Conservation (phyloP, 1,140 invertebrate species). For the Tetramorium alpestre region DNA sequence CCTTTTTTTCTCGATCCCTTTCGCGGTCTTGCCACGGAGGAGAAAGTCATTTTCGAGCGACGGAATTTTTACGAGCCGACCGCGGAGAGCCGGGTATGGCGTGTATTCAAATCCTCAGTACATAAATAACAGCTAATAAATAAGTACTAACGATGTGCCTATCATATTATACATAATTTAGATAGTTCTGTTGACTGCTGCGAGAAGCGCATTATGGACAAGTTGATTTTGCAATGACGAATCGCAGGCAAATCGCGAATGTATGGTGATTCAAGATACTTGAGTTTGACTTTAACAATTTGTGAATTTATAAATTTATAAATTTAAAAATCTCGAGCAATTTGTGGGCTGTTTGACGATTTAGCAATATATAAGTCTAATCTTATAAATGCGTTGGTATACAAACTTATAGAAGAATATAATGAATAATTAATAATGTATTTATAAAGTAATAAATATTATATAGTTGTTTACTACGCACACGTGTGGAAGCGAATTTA, state of each 20-base stretch:
- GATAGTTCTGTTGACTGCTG: neutral
- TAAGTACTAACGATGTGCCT: conserved; percentile 29
- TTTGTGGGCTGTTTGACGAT: neutral
- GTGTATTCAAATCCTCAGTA: conserved; percentile 44
- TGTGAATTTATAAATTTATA: neutral
- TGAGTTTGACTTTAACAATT: neutral
- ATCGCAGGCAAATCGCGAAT: neutral
- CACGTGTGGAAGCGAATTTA: neutral
- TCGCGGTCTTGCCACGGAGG: conserved; percentile 24
- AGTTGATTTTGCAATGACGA: conserved; percentile 19
- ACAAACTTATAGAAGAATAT: neutral
- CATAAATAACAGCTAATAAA: conserved; percentile 55
- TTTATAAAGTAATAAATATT: neutral
- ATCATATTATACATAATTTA: conserved; percentile 31
- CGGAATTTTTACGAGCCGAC: conserved; percentile 52
- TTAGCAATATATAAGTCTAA: neutral
- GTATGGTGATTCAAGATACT: neutral
- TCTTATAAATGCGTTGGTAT: neutral
- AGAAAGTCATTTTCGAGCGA: conserved; percentile 45
- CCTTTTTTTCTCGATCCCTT: conserved; percentile 43
- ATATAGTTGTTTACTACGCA: neutral
- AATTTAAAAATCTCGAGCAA: neutral
- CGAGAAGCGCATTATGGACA: neutral
- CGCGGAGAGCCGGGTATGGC: conserved; percentile 12
- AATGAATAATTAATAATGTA: neutral